Base-by-base conservation (phyloP, 2,113 vertebrate species). In the Lampris incognitus region DNA sequence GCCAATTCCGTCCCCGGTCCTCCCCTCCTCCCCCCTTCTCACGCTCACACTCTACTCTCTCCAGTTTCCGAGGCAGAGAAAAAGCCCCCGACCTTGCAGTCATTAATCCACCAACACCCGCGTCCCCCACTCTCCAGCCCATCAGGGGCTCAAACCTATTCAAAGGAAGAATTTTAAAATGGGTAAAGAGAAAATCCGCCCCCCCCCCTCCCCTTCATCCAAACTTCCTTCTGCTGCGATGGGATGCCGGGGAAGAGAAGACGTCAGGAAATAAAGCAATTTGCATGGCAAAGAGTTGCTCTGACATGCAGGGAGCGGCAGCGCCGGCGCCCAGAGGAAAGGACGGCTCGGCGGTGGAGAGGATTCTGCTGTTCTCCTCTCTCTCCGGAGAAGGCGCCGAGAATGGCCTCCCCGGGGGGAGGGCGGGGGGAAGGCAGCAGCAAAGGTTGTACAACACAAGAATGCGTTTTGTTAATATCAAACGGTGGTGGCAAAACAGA, bases 201-300 rank as follows among this genome's bases (percentile, higher is more conserved):
- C 44, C 64, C 66, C 37, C 6, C 4, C 50, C 50, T 80, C 36
- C 63, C 44, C 64, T 69, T 24, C 52, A 24, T 70, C n/a, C 63
- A 83, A 74, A 76, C 66, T 50, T 42, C 36, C 42, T 84, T 79
- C 63, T 11, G 44, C 69, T 76, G 55, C 40, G 56, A 63, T 38
- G 81, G 66, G 52, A 73, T 84, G 62, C 62, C 79, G 56, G 9
- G 52, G 58, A 44, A 83, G 64, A 76, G 55, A 63, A 50, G 46
- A 71, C 4, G 2, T 71, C 46, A 58, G 49, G 62, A 73, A 75
- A 82, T 66, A 86, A 78, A 72, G 76, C 80, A 76, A 88, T 85
- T 88, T 84, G 88, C 85, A 87, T 86, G 85, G 83, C 74, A 86
- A 85, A 86, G 83, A 86, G 67, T 74, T 82, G 79, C 86, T 87